Evolutionary conservation across 2,113 vertebrate genomes (phyloP), one percentile per base, ranked within the genome.

Genomic region (Melanerpes aurifrons): DNA sequence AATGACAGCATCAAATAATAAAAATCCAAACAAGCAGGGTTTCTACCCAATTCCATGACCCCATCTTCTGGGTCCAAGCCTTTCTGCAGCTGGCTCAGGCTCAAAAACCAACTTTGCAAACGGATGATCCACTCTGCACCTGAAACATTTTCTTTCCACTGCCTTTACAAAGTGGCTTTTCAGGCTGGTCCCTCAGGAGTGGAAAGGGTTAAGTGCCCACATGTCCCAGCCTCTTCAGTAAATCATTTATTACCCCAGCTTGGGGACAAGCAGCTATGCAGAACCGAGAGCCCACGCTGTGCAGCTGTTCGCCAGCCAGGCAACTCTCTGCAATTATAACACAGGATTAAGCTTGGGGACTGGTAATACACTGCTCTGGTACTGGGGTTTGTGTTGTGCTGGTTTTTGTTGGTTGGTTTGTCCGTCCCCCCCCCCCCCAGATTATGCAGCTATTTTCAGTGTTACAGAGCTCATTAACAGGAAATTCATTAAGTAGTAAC

Each of bases 231-330:
- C 73, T 75, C 24, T 21, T 80, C 87, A 94, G 82, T 93, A 94
- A 93, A 96, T 94, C 80, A 94, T 96, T 96, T 90, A 94, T 90
- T 91, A 90, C 82, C 62, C 82, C 69, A 56, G 73, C 90, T 91
- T 18, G 0, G 48, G 91, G 92, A 94, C 91, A 88, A 85, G 91
- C 82, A 93, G 91, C 87, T 86, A 81, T 58, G 82, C 82, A 94
- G 91, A 91, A 69, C 45, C 1, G 0, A 75, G 76, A 86, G 85
- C 87, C 87, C 89, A 94, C n/a, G 73, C 93, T 93, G 90, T 62
- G 91, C 91, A 94, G 96, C 95, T 95, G 93, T 87, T 96, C 35
- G 1, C 76, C 88, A 94, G 86, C 54, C 94, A 94, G 87, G 86
- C 87, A 95, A 50, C 80, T 57, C 91, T 86, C 83, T 24, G n/a